Evolutionary conservation across 2,113 vertebrate genomes (phyloP).

Genomic region (Xiphias gladius): DNA sequence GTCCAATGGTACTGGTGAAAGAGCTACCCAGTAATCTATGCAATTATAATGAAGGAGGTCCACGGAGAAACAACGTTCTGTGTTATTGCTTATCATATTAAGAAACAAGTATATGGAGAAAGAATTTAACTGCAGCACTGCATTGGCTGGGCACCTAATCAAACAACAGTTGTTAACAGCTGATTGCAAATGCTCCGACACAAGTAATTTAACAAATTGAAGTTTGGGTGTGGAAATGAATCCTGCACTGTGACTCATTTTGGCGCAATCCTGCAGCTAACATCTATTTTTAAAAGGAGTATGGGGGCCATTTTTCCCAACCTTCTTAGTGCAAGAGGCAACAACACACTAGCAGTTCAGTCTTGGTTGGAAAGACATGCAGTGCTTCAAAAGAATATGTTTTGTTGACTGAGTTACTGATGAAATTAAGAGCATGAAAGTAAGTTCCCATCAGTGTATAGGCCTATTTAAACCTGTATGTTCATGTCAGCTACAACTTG

Average conservation of each 20-base stretch:
- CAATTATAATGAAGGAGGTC: not conserved
- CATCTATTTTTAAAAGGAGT: not conserved
- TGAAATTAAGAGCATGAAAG: not conserved
- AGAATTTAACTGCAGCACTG: not conserved
- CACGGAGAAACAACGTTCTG: slow-evolving; percentile 4
- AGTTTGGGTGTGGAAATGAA: not conserved
- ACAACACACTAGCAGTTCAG: not conserved
- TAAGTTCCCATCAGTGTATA: not conserved
- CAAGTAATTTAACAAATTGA: slow-evolving; percentile 1
- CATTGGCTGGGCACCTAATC: not conserved
- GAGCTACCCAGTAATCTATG: slow-evolving; percentile 8
- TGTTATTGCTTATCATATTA: slow-evolving; percentile 11
- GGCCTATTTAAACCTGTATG: slow-evolving; percentile 25
- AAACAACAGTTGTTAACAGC: slow-evolving; percentile 7
- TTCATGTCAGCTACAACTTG: slow-evolving; percentile 38
- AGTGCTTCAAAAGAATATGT: not conserved
- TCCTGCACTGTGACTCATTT: slow-evolving; percentile 6
- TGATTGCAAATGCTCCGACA: slow-evolving; percentile 15
- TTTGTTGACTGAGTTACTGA: not conserved
- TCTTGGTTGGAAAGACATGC: not conserved
- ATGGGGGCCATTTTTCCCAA: not conserved
- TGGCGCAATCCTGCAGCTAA: slow-evolving; percentile 3
- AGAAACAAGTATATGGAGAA: not conserved
- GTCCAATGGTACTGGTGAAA: slow-evolving; percentile 20
- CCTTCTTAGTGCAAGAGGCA: not conserved